Base-by-base conservation (phyloP, 1,140 invertebrate species). In the Oedothorax gibbosus region DNA sequence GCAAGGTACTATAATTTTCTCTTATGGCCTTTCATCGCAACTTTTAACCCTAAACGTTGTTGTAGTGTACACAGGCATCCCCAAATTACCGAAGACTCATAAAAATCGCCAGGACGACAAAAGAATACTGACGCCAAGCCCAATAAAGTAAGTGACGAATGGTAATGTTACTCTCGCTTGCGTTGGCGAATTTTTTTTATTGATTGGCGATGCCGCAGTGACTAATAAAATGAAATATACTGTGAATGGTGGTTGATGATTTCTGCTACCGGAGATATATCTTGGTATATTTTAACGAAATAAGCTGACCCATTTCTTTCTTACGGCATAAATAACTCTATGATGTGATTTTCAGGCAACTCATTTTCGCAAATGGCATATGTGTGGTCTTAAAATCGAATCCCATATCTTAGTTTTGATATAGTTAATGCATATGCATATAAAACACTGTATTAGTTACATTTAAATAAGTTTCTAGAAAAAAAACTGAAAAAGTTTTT, bases 11-110 rank as follows among this genome's bases (percentile, higher is more conserved):
- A 84, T 84, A 84, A 84, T 76, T 84, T 76, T 76, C 72, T 68
- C 66, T 84, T 84, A 84, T 76, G 66, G 69, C 79, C 53, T 73
- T 81, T 82, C 79, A 53, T 72, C 69, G 56, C 64, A 72, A 73
- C 79, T 82, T 72, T 73, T 82, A 82, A 82, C 79, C 79, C 49
- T 82, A 82, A 82, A 82, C 79, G 79, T 82, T 73, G 79, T 73
- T 82, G 79, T 64, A 64, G 79, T 64, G 79, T 82, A 82, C 66
- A 82, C 66, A 82, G 69, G 79, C 68, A 53, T 73, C 73, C 21
- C 60, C 35, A 64, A 82, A 82, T 82, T 82, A 82, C 66, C 56
- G 54, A 7, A 12, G 69, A 20, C 21, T 82, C 79, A 73, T 82
- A 82, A 82, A 82, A 82, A 82, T 82, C 66, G 60, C 73, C 68